Conservation (phyloP, 92 coral and sea anemone genomes). For the Epizoanthus stellaris region DNA sequence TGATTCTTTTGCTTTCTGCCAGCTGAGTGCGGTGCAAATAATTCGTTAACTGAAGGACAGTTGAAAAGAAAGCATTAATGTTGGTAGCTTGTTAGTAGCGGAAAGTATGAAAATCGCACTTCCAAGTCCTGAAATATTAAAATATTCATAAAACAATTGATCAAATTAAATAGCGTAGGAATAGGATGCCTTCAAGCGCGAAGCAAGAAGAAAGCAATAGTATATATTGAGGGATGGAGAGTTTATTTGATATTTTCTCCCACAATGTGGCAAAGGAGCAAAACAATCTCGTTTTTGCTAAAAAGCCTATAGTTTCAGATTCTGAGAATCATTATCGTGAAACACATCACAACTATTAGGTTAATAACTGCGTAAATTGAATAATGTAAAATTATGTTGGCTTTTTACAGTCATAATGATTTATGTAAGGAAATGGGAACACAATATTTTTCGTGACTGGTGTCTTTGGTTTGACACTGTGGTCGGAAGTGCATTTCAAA, state of each 20-base stretch:
- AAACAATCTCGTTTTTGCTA: too few species aligned
- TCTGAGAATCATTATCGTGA: too few species aligned
- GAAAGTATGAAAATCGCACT: too few species aligned
- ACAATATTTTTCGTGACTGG: conserved; percentile 17
- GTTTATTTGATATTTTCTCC: background rate
- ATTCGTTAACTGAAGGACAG: background rate
- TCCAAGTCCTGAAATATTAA: too few species aligned
- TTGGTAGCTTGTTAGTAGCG: background rate
- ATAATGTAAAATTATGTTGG: background rate
- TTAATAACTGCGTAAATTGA: too few species aligned
- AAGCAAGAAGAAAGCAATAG: background rate
- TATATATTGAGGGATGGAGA: background rate
- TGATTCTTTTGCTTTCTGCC: background rate
- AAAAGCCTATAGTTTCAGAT: too few species aligned
- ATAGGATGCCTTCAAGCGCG: background rate
- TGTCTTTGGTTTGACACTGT: background rate
- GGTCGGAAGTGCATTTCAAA: conserved; percentile 24
- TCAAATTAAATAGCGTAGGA: background rate
- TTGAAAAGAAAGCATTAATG: background rate
- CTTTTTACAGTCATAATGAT: background rate
- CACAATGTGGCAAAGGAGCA: too few species aligned
- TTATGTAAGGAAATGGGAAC: background rate
- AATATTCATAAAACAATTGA: background rate
- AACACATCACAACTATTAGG: too few species aligned
- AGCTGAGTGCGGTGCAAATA: background rate